These are phyloP conservation scores for Dolichotis patagonum DNA, from an alignment of 2,113 vertebrate genomes.

Conservation along the genomic window DNA sequence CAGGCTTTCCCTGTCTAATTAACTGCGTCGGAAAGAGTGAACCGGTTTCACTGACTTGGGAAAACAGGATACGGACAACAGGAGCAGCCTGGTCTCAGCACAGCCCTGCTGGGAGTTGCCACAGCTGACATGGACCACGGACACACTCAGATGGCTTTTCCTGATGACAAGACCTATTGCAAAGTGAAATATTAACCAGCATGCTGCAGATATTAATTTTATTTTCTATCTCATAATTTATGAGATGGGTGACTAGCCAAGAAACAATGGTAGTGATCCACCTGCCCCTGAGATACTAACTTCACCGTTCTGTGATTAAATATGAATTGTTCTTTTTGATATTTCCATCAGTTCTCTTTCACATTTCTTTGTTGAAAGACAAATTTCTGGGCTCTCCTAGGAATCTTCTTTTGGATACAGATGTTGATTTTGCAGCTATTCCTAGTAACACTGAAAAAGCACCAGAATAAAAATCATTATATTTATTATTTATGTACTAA, in stretches of 20 bases:
- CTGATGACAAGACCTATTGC: not conserved
- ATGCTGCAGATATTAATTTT: not conserved
- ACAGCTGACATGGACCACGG: not conserved
- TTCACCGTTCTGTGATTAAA: not conserved
- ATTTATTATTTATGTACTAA: not conserved
- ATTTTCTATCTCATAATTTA: conserved; percentile 14
- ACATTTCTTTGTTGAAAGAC: not conserved
- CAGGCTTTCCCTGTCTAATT: conserved; percentile 70
- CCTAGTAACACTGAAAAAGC: not conserved
- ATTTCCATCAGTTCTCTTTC: not conserved
- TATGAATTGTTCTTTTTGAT: not conserved
- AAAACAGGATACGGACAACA: conserved; percentile 35
- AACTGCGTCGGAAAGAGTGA: conserved; percentile 62
- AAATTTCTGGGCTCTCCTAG: not conserved
- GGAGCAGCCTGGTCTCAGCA: not conserved
- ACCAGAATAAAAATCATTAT: not conserved
- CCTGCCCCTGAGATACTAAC: not conserved
- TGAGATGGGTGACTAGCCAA: not conserved
- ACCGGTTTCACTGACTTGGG: conserved; percentile 61
- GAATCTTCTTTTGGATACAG: not conserved
- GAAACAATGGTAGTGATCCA: not conserved
- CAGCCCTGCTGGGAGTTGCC: not conserved
- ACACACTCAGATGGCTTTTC: not conserved
- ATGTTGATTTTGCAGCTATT: not conserved
- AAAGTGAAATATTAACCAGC: not conserved